phyloP scores from a whole-genome alignment of 2,113 vertebrate genomes.

The Crotalus horridus region DNA sequence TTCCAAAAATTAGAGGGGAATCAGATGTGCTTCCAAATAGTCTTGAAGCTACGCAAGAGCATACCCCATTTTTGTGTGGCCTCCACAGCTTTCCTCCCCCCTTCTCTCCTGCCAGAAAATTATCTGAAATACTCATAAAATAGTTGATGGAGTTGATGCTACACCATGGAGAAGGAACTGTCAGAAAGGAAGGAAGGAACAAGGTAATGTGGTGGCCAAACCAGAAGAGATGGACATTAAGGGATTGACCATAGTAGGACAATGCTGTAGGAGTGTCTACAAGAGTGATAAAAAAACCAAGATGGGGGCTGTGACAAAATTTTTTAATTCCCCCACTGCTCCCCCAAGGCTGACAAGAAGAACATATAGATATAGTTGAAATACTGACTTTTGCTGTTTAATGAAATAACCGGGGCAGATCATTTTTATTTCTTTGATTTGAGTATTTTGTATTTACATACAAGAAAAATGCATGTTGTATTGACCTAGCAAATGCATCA shows the following conservation, averaged over 20 bases:
- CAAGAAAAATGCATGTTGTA: background rate
- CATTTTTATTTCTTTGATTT: background rate
- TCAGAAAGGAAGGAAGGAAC: background rate
- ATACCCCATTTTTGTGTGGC: too few species aligned
- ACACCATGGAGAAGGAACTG: background rate
- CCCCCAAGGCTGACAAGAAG: background rate
- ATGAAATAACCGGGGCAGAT: background rate
- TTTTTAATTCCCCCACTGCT: background rate
- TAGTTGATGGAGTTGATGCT: background rate
- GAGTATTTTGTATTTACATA: background rate
- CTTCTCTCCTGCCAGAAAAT: background rate
- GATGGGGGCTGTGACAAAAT: background rate
- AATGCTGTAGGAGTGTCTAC: background rate
- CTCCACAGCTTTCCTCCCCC: background rate
- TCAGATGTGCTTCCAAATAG: too few species aligned
- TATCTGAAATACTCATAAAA: fast-evolving
- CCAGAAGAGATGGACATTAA: background rate
- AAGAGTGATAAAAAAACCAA: background rate
- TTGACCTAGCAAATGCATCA: background rate
- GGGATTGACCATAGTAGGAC: background rate
- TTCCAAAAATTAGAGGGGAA: too few species aligned
- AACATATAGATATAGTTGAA: background rate
- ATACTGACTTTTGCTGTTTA: background rate
- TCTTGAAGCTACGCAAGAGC: too few species aligned
- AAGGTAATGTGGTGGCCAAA: background rate